These are phyloP conservation scores for Lomographa bimaculata DNA, from an alignment of 2,888 invertebrate species.

Conservation along the genomic window DNA sequence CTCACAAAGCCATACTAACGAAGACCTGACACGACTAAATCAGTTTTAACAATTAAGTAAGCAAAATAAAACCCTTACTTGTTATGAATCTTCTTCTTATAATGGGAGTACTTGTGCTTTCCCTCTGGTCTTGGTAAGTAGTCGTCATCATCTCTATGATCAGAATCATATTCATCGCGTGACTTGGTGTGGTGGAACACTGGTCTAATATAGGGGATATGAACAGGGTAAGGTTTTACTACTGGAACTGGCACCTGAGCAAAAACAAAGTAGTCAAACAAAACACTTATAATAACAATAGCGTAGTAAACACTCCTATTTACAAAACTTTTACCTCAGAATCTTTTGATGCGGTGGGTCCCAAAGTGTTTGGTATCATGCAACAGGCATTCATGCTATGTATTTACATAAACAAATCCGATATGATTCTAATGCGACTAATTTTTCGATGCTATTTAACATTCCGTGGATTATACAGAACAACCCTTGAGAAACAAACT, in stretches of 20 bases:
- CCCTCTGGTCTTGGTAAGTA: conserved; percentile 59
- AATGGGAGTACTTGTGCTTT: conserved; percentile 51
- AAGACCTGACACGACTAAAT: too few species aligned
- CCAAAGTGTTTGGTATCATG: conserved; percentile 19
- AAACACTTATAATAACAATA: neutral
- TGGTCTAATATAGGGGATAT: conserved; percentile 86
- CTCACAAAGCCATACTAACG: too few species aligned
- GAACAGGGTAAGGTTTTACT: conserved; percentile 89
- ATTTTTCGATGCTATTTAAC: too few species aligned
- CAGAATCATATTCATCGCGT: conserved; percentile 56
- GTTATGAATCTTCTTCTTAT: conserved; percentile 55
- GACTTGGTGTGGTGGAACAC: conserved; percentile 74
- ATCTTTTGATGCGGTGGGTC: conserved; percentile 4
- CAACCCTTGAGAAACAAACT: too few species aligned
- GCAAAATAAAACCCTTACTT: too few species aligned
- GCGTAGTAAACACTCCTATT: neutral
- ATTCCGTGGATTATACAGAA: too few species aligned
- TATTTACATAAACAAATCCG: conserved; percentile 31
- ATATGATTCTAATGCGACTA: conserved; percentile 10
- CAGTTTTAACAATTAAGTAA: too few species aligned
- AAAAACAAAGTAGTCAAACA: conserved; percentile 2
- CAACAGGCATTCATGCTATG: conserved; percentile 30
- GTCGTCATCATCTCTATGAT: conserved; percentile 54
- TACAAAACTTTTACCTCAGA: neutral
- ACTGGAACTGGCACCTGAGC: conserved; percentile 86